phyloP scores from a whole-genome alignment of 2,797 vertebrate species.

The Microctenopoma stevenorrisi region DNA sequence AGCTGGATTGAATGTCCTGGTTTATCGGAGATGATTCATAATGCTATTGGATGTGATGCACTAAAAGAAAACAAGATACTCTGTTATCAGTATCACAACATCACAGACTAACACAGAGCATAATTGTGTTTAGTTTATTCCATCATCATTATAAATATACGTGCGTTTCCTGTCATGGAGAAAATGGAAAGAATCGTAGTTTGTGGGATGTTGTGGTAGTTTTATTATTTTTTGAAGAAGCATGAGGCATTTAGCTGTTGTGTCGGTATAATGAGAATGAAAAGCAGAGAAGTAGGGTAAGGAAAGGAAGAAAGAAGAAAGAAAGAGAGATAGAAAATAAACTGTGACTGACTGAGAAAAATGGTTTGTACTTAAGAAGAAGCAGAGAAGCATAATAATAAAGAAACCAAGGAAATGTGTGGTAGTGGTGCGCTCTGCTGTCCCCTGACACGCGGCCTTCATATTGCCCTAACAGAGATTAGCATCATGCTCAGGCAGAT shows the following conservation, averaged over 20 bases:
- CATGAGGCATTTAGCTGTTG: slow-evolving; percentile 36
- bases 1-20: slow-evolving; percentile 66
- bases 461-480: slow-evolving; percentile 80
- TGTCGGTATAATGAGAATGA: background rate
- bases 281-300: background rate
- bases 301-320: no score
- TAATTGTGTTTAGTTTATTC: slow-evolving; percentile 72
- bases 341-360: slow-evolving; percentile 20
- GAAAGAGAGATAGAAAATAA: slow-evolving; percentile 13
- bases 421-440: slow-evolving; percentile 28
- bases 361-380: slow-evolving; percentile 27
- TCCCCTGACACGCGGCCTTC: slow-evolving; percentile 51
- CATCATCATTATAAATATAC: slow-evolving; percentile 61
- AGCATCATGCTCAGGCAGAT: slow-evolving; percentile 78
- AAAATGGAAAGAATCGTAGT: slow-evolving; percentile 44
- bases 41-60: slow-evolving; percentile 70
- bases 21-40: slow-evolving; percentile 73
- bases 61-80: slow-evolving; percentile 71
- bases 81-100: slow-evolving; percentile 74
- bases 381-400: slow-evolving; percentile 30
- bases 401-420: slow-evolving; percentile 9
- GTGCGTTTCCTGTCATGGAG: slow-evolving; percentile 63
- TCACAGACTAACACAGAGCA: slow-evolving; percentile 62
- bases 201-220: slow-evolving; percentile 28
- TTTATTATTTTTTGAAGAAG: slow-evolving; percentile 57